Conservation (phyloP, 2,113 vertebrate species). For the Strigops habroptila region DNA sequence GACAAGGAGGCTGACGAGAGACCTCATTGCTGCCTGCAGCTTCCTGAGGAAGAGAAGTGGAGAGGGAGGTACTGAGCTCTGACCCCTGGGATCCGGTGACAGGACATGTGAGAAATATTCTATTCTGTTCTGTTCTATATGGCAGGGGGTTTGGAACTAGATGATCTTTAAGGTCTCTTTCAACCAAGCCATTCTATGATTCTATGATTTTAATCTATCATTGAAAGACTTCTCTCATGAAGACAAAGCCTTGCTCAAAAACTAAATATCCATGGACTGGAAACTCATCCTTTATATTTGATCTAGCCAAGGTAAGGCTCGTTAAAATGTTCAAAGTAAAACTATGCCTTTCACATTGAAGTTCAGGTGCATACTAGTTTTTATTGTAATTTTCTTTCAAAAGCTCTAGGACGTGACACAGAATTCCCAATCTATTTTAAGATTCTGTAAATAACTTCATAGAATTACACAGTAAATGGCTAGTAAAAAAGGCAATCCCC, state of each 20-base stretch:
- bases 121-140: fast-evolving
- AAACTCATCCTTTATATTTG: neutral
- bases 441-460: neutral
- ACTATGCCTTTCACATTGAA: neutral
- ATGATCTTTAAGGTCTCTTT: too few species aligned
- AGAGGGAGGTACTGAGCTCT: neutral
- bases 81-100: too few species aligned
- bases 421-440: neutral
- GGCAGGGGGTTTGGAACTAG: too few species aligned
- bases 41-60: neutral
- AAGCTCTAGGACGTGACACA: neutral
- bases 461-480: neutral
- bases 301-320: neutral
- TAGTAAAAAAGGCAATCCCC: neutral
- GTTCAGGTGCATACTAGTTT: neutral
- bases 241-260: neutral
- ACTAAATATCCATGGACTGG: neutral
- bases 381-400: neutral
- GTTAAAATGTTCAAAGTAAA: neutral
- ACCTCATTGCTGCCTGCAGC: too few species aligned
- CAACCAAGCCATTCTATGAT: too few species aligned
- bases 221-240: neutral
- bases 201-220: too few species aligned
- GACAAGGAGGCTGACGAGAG: too few species aligned
- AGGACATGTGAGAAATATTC: fast-evolving